Evolutionary conservation across 2,888 invertebrate species (phyloP), one percentile per base, ranked within the genome.

Genomic region (Lamellibrachia columna): DNA sequence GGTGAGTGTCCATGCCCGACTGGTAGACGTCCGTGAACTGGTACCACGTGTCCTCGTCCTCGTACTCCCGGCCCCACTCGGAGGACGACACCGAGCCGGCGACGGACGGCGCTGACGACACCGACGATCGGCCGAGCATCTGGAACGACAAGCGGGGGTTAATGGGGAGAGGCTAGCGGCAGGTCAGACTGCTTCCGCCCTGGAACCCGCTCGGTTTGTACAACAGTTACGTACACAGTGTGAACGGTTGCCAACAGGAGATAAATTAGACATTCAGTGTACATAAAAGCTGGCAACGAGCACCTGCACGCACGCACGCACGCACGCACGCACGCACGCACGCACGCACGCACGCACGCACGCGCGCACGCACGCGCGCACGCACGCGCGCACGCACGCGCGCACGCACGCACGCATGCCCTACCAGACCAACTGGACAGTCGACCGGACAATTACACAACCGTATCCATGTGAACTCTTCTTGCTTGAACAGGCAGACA

Each of bases 1-100:
- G 97, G 96, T 99, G 99, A 1, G 99, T 99, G 96, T 99, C 99
- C 0, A 99, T 99, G 0, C 99, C 99, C 96, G 98, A 98, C 97
- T 93, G 99, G 97, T 99, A 99, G 96, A 98, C 98, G 95, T 92
- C 96, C 92, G 95, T 95, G 96, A 97, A 97, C 91, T 96, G 96
- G 93, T 95, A 96, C 96, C 96, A 96, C 7, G 96, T 95, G 92
- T 96, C 96, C 91, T 96, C 95, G 92, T 96, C 96, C 92, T 96
- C 95, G 92, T 95, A 96, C 93, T 96, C 95, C 55, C 96, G 95
- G 91, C 94, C 94, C 94, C 94, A 94, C 91, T 94, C 94, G 22
- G 94, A 94, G 11, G 94, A 93, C 0, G 92, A 90, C 22, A 93
- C 94, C 3, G 94, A 94, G 8, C 94, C 94, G 55, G 93, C 92